A percentile compares a stretch with the other conserved stretches of the same genome.
phyloP scores from a whole-genome alignment of 2,797 vertebrate genomes.

The Coregonus suidteri region DNA sequence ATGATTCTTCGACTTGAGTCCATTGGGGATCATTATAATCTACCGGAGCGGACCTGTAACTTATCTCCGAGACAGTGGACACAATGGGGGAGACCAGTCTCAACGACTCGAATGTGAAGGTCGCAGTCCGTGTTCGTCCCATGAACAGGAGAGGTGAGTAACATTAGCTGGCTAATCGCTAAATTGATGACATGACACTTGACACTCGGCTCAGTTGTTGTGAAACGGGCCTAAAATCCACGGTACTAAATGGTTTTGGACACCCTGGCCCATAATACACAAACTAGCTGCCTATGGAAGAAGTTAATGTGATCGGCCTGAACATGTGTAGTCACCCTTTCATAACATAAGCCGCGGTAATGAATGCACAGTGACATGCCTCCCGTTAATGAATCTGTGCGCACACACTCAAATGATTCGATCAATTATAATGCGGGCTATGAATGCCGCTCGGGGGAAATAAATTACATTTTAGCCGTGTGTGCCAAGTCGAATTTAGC shows the following conservation, averaged over 20 bases:
- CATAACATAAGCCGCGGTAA: slow-evolving; percentile 24
- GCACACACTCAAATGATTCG: slow-evolving; percentile 19
- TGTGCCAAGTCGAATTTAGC: slow-evolving; percentile 57
- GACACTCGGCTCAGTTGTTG: not conserved
- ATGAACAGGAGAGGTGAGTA: slow-evolving; percentile 95
- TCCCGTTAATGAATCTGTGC: slow-evolving; percentile 34
- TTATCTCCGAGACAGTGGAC: slow-evolving; percentile 21
- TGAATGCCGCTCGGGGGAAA: slow-evolving; percentile 25
- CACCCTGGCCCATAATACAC: not conserved
- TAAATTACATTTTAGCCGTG: slow-evolving; percentile 53
- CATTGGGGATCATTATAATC: slow-evolving; percentile 38
- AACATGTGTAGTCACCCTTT: slow-evolving; percentile 6
- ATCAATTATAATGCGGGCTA: slow-evolving; percentile 35
- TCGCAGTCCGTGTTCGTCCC: slow-evolving; percentile 94
- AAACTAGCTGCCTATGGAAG: not conserved
- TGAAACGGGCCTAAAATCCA: not conserved
- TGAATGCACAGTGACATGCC: slow-evolving; percentile 36
- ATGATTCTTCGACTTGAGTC: slow-evolving; percentile 53
- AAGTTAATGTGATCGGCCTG: not conserved
- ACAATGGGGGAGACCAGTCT: slow-evolving; percentile 80
- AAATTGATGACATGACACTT: not conserved
- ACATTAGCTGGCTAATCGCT: not conserved
- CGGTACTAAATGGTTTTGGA: no score
- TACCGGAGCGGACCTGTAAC: not conserved
- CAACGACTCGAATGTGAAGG: slow-evolving; percentile 93